Evolutionary conservation across 2,888 invertebrate genomes (phyloP).

Genomic region (Sycophila texana): DNA sequence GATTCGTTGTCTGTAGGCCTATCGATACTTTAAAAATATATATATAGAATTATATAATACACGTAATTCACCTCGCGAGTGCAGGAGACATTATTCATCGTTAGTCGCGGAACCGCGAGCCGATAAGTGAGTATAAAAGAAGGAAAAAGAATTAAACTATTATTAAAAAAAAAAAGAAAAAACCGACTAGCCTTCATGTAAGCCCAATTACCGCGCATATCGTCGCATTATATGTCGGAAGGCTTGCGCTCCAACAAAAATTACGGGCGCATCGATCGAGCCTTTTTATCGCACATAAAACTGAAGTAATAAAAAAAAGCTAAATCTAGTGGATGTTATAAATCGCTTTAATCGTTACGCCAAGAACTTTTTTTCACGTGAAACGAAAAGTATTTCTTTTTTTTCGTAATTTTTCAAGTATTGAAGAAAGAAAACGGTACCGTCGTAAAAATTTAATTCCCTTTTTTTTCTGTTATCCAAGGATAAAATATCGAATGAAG

Average conservation of each 20-base stretch:
- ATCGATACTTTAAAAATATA: slow-evolving; percentile 37
- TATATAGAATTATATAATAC: slow-evolving; percentile 22
- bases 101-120: slow-evolving; percentile 12
- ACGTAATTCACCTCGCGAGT: slow-evolving; percentile 43
- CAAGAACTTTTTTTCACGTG: not conserved
- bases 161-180: not conserved
- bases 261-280: slow-evolving; percentile 24
- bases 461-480: not conserved
- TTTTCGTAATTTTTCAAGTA: not conserved
- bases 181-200: slow-evolving; percentile 29
- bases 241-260: slow-evolving; percentile 4
- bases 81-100: slow-evolving; percentile 51
- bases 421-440: not conserved
- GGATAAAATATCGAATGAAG: too few species aligned
- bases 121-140: too few species aligned
- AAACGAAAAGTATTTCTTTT: too few species aligned
- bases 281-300: slow-evolving; percentile 32
- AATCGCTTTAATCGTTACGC: slow-evolving; percentile 36
- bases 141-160: too few species aligned
- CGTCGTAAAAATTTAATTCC: not conserved
- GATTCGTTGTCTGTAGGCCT: slow-evolving; percentile 51
- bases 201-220: slow-evolving; percentile 15
- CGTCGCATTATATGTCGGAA: slow-evolving; percentile 2
- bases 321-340: slow-evolving; percentile 31
- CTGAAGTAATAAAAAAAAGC: slow-evolving; percentile 4